These are phyloP conservation scores for Procavia capensis DNA, from an alignment of 2,113 vertebrate species.

Conservation along the genomic window DNA sequence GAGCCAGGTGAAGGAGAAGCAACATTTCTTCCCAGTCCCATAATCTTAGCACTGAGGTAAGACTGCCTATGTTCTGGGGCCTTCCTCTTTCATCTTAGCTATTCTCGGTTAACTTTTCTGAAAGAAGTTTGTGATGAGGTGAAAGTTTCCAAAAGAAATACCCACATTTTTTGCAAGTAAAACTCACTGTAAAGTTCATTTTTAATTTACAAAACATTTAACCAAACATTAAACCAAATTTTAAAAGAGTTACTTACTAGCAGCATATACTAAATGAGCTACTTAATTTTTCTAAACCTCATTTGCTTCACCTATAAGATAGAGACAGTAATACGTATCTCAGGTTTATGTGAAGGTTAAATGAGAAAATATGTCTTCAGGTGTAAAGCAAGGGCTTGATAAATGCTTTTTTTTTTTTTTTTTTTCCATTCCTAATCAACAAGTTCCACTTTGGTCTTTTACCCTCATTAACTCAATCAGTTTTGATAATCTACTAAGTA, in stretches of 20 bases:
- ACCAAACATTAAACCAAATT: slow-evolving; percentile 30
- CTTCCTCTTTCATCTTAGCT: neutral
- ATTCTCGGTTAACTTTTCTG: slow-evolving; percentile 42
- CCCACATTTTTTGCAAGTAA: slow-evolving; percentile 73
- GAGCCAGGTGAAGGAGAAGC: no score
- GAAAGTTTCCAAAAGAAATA: slow-evolving; percentile 76
- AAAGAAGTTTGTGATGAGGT: slow-evolving; percentile 78
- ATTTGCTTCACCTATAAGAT: neutral
- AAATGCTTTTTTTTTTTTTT: neutral
- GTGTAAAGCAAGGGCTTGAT: neutral
- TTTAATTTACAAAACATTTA: slow-evolving; percentile 70
- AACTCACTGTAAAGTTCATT: slow-evolving; percentile 75
- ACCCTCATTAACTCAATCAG: neutral
- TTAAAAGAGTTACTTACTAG: slow-evolving; percentile 42
- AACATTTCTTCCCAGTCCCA: neutral
- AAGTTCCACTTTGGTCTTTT: slow-evolving; percentile 19
- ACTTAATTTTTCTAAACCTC: neutral
- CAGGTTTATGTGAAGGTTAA: neutral
- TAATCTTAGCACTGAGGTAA: neutral
- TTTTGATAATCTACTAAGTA: neutral
- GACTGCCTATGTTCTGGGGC: neutral
- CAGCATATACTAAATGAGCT: neutral
- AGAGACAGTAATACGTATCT: neutral
- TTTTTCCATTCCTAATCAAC: neutral
- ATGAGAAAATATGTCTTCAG: slow-evolving; percentile 24